phyloP scores from a whole-genome alignment of 1,140 invertebrate genomes.

The Papilio glaucus region DNA sequence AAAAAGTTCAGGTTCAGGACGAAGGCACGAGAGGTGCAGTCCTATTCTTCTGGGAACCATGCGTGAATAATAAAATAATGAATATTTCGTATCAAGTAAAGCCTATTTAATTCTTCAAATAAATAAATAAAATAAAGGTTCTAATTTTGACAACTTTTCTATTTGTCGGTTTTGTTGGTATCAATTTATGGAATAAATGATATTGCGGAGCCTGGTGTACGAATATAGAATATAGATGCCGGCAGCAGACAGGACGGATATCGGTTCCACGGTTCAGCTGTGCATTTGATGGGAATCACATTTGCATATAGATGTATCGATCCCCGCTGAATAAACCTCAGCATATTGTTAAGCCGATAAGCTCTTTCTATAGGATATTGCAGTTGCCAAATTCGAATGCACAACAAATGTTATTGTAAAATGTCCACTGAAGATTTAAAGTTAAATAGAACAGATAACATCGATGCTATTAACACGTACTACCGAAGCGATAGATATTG shows the following conservation, averaged over 20 bases:
- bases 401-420: not conserved
- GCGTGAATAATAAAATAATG: too few relatives aligned
- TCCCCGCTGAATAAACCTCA: slow-evolving; percentile 11
- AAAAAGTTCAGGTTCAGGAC: too few relatives aligned
- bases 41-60: too few relatives aligned
- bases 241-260: not conserved
- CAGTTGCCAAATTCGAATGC: not conserved
- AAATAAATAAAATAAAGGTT: too few relatives aligned
- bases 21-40: too few relatives aligned
- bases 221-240: not conserved
- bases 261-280: slow-evolving; percentile 27
- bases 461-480: too few relatives aligned
- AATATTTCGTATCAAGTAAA: too few relatives aligned
- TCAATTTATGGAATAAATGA: slow-evolving; percentile 11
- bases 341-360: slow-evolving; percentile 27
- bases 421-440: too few relatives aligned
- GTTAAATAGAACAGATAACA: too few relatives aligned
- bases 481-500: too few relatives aligned
- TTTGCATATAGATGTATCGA: slow-evolving; percentile 33
- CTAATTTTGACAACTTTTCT: not conserved
- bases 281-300: slow-evolving; percentile 32
- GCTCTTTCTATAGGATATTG: slow-evolving; percentile 1
- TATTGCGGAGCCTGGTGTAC: not conserved
- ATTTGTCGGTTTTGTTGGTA: not conserved
- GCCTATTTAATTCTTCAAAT: too few relatives aligned